These are phyloP conservation scores for Latheticus oryzae DNA, from an alignment of 2,888 invertebrate species.

Conservation along the genomic window DNA sequence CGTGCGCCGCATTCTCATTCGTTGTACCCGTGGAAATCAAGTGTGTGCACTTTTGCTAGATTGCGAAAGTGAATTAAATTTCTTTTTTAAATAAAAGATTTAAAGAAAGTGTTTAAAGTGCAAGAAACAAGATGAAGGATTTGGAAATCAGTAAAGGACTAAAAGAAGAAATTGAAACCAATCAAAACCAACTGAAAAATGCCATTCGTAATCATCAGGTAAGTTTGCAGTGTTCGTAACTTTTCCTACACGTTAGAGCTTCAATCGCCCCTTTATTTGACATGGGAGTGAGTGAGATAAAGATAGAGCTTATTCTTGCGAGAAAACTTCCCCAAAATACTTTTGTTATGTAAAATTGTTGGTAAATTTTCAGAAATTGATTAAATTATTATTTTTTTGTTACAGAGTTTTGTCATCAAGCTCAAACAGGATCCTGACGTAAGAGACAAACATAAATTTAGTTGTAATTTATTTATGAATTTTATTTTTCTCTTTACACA, in stretches of 20 bases:
- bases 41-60: constrained; percentile 36
- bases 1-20: constrained; percentile 47
- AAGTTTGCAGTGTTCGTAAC: constrained; percentile 52
- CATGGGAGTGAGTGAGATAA: constrained; percentile 31
- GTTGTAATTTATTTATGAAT: constrained; percentile 22
- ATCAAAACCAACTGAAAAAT: constrained; percentile 62
- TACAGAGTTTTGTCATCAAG: constrained; percentile 58
- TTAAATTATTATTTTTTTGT: constrained; percentile 43
- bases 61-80: constrained; percentile 39
- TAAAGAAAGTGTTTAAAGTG: constrained; percentile 9
- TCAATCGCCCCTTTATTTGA: constrained; percentile 2
- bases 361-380: constrained; percentile 25
- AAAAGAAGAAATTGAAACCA: constrained; percentile 60
- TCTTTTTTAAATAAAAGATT: constrained; percentile 28
- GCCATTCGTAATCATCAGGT: constrained; percentile 66
- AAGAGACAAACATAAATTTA: constrained; percentile 49
- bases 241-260: constrained; percentile 49
- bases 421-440: constrained; percentile 59
- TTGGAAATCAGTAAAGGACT: constrained; percentile 63
- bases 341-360: constrained; percentile 40
- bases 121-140: constrained; percentile 54
- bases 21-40: constrained; percentile 42
- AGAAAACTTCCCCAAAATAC: constrained; percentile 42
- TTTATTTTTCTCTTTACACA: constrained; percentile 49
- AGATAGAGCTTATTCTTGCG: constrained; percentile 14